These are phyloP conservation scores for Oreochromis niloticus DNA, from an alignment of 2,113 vertebrate species.

Conservation along the genomic window DNA sequence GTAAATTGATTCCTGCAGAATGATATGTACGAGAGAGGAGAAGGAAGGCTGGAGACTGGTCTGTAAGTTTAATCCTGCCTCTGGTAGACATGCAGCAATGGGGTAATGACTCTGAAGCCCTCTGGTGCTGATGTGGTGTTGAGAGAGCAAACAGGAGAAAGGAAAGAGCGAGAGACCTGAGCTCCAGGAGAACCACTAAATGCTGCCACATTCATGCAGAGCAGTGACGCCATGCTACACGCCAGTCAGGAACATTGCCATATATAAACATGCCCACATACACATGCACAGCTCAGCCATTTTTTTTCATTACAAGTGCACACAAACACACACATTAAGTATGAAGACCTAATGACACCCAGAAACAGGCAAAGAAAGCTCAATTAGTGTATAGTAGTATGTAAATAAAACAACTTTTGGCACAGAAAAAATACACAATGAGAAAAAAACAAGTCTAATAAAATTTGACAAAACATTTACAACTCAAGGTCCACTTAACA, in stretches of 20 bases:
- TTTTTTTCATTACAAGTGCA: background rate
- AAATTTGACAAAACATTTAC: background rate
- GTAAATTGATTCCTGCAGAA: conserved; percentile 61
- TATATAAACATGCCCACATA: background rate
- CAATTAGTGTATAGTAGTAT: background rate
- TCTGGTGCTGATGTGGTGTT: conserved; percentile 60
- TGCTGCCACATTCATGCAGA: conserved; percentile 65
- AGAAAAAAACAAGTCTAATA: background rate
- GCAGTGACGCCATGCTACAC: conserved; percentile 54
- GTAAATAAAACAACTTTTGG: background rate
- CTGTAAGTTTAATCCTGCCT: conserved; percentile 30
- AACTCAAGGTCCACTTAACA: background rate
- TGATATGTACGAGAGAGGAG: background rate
- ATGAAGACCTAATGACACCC: background rate
- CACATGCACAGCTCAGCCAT: background rate
- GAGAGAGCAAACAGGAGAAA: conserved; percentile 58
- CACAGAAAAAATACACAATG: background rate
- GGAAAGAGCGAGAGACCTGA: conserved; percentile 51
- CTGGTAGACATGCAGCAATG: conserved; percentile 45
- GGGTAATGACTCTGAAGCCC: conserved; percentile 59
- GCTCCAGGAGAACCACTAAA: conserved; percentile 66
- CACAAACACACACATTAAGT: background rate
- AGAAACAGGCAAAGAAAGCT: background rate
- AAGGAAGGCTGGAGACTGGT: conserved; percentile 33
- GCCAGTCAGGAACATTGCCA: conserved; percentile 25